A percentile compares a stretch with the other conserved stretches of the same genome.
phyloP scores from a whole-genome alignment of 2,113 vertebrate genomes.

The Tyto alba region DNA sequence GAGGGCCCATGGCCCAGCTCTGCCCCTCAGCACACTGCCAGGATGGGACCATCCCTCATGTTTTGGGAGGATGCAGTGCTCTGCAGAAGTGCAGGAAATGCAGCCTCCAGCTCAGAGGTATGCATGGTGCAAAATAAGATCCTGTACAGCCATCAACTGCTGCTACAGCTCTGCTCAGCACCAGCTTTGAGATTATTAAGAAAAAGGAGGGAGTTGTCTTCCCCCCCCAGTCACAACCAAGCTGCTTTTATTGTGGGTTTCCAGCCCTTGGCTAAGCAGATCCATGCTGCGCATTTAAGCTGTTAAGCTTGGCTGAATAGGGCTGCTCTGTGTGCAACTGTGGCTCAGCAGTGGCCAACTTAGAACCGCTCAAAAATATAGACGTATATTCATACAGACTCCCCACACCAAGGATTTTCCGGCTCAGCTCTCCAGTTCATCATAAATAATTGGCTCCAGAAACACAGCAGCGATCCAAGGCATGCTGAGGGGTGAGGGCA shows the following conservation, averaged over 20 bases:
- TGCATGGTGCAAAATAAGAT: not conserved
- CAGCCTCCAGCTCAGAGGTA: not conserved
- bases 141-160: not conserved
- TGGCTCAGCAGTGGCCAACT: not conserved
- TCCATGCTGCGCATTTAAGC: not conserved
- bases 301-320: conserved; percentile 6
- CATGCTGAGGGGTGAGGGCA: not conserved
- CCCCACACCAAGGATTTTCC: not conserved
- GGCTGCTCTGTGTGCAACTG: not conserved
- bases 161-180: not conserved
- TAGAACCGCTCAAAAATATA: not conserved
- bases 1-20: not conserved
- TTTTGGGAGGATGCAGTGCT: not conserved
- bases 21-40: not conserved
- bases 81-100: not conserved
- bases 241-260: not conserved
- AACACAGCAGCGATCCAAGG: not conserved
- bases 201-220: not conserved
- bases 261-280: conserved; percentile 11
- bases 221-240: not conserved
- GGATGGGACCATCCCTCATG: not conserved
- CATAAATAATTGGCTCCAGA: not conserved
- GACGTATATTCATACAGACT: not conserved
- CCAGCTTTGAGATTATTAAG: not conserved
- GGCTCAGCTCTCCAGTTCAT: not conserved